Conservation (phyloP, 1,140 invertebrate genomes). For the Diorhabda sublineata region DNA sequence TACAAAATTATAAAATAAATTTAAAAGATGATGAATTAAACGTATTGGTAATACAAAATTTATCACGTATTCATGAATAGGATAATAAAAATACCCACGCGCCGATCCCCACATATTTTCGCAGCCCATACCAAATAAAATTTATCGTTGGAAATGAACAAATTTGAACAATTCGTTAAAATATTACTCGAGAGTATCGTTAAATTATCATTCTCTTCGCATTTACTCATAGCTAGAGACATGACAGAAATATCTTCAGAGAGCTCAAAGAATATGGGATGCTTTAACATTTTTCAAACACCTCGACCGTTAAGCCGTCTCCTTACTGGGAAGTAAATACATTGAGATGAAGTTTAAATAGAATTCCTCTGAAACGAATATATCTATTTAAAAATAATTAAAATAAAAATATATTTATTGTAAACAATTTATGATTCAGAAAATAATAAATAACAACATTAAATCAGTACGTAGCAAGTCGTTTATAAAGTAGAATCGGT, state of each 20-base stretch:
- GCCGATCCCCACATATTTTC: neutral
- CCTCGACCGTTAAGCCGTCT: constrained; percentile 20
- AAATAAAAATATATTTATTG: no score
- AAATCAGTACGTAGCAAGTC: no score
- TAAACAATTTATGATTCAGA: no score
- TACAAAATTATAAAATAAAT: no score
- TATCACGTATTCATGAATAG: neutral
- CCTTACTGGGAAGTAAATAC: constrained; percentile 19
- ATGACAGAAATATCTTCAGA: neutral
- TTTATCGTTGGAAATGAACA: neutral
- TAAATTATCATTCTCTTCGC: constrained; percentile 2
- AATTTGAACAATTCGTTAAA: constrained; percentile 3
- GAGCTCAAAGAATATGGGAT: constrained; percentile 8
- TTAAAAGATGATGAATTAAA: no score
- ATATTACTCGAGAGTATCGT: neutral
- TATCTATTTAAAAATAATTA: no score
- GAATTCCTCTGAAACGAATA: no score
- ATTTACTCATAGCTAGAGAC: neutral
- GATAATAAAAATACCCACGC: constrained; percentile 2
- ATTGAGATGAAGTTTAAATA: neutral
- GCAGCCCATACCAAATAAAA: neutral
- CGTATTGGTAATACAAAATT: neutral
- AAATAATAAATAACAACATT: no score
- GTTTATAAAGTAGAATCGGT: no score
- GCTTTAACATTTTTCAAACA: constrained; percentile 30